Conservation (phyloP, 2,888 invertebrate species). For the Neoaliturus tenellus region DNA sequence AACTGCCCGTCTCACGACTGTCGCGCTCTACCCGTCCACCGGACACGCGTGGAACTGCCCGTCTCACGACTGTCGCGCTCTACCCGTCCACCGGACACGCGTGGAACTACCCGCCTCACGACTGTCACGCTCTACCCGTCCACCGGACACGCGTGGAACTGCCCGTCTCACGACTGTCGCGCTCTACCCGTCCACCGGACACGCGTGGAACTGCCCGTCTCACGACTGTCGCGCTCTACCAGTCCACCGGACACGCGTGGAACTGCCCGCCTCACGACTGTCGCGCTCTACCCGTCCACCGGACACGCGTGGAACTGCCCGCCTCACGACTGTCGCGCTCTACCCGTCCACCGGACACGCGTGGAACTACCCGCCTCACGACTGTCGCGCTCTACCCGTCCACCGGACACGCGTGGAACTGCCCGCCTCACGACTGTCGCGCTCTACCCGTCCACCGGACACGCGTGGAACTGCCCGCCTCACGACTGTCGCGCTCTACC, state of each 20-base stretch:
- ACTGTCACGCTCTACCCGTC: neutral
- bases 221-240: neutral
- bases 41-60: slow-evolving; percentile 7
- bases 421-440: neutral
- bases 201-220: neutral
- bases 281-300: neutral
- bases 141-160: neutral
- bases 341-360: neutral
- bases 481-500: no score
- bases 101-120: neutral
- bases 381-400: neutral
- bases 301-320: neutral
- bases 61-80: slow-evolving; percentile 12
- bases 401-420: neutral
- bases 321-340: neutral
- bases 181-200: neutral
- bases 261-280: neutral
- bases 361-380: neutral
- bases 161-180: neutral
- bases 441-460: no score
- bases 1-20: neutral
- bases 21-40: slow-evolving; percentile 1
- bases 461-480: no score
- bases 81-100: neutral
- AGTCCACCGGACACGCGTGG: neutral